Conservation (phyloP, 1,140 invertebrate species). For the Teleopsis dalmanni region DNA sequence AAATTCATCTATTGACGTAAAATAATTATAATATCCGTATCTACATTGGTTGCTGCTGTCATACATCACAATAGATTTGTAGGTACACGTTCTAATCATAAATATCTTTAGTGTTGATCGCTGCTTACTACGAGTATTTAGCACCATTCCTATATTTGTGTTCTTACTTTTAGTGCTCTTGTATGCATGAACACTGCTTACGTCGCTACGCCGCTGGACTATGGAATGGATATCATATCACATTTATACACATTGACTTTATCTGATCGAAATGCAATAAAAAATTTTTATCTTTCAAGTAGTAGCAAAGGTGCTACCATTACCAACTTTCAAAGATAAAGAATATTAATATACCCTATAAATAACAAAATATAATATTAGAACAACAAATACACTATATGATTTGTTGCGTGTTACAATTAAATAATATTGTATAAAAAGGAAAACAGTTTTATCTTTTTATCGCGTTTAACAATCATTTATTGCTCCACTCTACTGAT, state of each 20-base stretch:
- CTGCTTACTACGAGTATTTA: too few relatives aligned
- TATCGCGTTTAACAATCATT: constrained; percentile 41
- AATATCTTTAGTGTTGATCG: too few relatives aligned
- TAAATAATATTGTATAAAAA: constrained; percentile 2
- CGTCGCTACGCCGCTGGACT: background rate
- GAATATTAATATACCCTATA: constrained; percentile 44
- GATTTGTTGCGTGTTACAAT: background rate
- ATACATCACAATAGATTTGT: too few relatives aligned
- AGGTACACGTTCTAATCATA: too few relatives aligned
- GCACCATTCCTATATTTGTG: background rate
- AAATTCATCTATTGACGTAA: too few relatives aligned
- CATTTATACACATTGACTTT: constrained; percentile 17
- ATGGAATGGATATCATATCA: constrained; percentile 17
- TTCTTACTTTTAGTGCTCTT: background rate
- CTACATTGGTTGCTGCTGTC: too few relatives aligned
- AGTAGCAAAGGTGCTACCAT: constrained; percentile 42
- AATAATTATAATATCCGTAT: too few relatives aligned
- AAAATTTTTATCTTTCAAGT: constrained; percentile 45
- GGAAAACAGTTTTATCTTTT: constrained; percentile 35
- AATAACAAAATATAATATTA: constrained; percentile 39
- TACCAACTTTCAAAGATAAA: constrained; percentile 38
- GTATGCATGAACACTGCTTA: background rate
- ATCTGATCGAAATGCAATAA: constrained; percentile 43
- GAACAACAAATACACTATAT: constrained; percentile 4
- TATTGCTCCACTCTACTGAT: constrained; percentile 27